A percentile compares a stretch with the other conserved stretches of the same genome.
phyloP scores from a whole-genome alignment of 2,113 vertebrate species.

The Noctilio leporinus region DNA sequence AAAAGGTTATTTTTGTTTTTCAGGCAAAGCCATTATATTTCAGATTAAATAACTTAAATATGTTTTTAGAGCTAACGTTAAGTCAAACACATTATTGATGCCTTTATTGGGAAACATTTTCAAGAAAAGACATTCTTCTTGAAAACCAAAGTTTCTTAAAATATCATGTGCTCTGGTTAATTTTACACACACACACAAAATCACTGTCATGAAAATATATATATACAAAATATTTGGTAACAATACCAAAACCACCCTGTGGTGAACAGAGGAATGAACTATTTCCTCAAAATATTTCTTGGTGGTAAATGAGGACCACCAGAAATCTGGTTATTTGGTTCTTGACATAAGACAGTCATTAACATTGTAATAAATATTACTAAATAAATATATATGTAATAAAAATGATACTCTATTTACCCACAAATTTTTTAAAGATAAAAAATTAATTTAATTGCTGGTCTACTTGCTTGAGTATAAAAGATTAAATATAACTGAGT shows the following conservation, averaged over 20 bases:
- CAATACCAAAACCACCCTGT: slow-evolving; percentile 28
- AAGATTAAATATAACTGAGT: neutral
- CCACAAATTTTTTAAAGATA: neutral
- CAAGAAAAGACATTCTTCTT: slow-evolving; percentile 41
- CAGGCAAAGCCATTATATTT: slow-evolving; percentile 39
- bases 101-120: slow-evolving; percentile 44
- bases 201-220: neutral
- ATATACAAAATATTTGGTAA: slow-evolving; percentile 27
- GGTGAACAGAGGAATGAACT: neutral
- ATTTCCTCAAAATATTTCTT: slow-evolving; percentile 4
- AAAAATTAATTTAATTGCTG: neutral
- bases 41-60: slow-evolving; percentile 56
- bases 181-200: slow-evolving; percentile 31
- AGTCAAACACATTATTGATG: slow-evolving; percentile 22
- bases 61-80: slow-evolving; percentile 52
- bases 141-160: slow-evolving; percentile 56
- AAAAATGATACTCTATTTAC: neutral
- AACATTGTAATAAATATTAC: neutral
- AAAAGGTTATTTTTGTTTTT: slow-evolving; percentile 29
- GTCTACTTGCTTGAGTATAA: neutral
- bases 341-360: neutral
- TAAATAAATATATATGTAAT: neutral
- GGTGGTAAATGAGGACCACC: neutral
- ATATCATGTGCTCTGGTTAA: slow-evolving; percentile 46
- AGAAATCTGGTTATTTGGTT: neutral